phyloP scores from a whole-genome alignment of 2,797 vertebrate genomes.

The Kryptopterus vitreolus region DNA sequence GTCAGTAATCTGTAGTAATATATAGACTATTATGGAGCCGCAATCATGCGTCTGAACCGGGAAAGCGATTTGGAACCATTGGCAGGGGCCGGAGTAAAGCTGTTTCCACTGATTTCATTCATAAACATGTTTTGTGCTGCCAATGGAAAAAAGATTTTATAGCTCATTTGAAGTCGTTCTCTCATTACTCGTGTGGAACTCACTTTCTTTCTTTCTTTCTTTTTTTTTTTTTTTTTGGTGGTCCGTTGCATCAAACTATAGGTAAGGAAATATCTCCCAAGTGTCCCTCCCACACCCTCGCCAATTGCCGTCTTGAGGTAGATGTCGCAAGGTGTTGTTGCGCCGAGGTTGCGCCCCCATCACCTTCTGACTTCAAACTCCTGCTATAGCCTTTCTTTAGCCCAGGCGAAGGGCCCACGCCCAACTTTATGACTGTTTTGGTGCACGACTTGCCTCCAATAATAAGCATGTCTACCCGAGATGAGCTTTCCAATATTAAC shows the following conservation, averaged over 20 bases:
- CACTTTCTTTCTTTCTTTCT: no score
- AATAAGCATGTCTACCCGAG: conserved; percentile 71
- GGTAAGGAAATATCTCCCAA: neutral
- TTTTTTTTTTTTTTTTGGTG: no score
- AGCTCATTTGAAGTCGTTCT: neutral
- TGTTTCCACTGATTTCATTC: neutral
- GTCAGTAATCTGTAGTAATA: neutral
- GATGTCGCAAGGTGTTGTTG: conserved; percentile 38
- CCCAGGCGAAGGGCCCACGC: conserved; percentile 58
- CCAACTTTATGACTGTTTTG: conserved; percentile 72
- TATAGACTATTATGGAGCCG: neutral
- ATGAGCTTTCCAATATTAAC: conserved; percentile 71
- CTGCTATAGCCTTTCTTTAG: conserved; percentile 34
- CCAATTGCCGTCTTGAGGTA: conserved; percentile 4
- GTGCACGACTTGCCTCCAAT: conserved; percentile 61
- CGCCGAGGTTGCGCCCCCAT: conserved; percentile 30
- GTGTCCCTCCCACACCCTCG: conserved; percentile 14
- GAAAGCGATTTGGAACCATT: conserved; percentile 12
- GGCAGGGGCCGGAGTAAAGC: neutral
- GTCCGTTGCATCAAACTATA: neutral
- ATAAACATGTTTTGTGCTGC: neutral
- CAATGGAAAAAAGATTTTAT: neutral
- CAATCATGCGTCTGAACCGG: neutral
- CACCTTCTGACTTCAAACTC: conserved; percentile 29
- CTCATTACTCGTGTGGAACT: neutral